Conservation (phyloP, 2,797 vertebrate species). For the Cichlasoma orientale region DNA sequence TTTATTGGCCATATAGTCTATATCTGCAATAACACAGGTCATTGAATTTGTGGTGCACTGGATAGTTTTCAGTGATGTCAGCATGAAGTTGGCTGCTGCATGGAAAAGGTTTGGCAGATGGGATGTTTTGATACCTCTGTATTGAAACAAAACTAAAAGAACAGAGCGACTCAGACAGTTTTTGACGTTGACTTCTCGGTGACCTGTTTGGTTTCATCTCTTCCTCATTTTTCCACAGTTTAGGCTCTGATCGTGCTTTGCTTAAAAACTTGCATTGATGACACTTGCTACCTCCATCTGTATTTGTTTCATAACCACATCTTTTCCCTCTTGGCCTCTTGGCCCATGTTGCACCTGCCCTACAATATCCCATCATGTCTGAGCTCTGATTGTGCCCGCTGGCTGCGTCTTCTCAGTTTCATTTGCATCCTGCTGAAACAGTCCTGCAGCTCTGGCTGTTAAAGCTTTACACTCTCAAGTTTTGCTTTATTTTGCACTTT, state of each 20-base stretch:
- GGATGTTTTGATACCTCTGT: conserved; percentile 7
- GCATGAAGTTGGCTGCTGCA: conserved; percentile 35
- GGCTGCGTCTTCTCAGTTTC: conserved; percentile 22
- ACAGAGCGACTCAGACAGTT: background rate
- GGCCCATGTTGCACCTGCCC: conserved; percentile 48
- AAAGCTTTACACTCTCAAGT: conserved; percentile 21
- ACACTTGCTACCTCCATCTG: conserved; percentile 17
- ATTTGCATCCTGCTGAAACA: conserved; percentile 40
- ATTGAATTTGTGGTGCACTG: conserved; percentile 52
- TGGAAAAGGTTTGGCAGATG: conserved; percentile 14
- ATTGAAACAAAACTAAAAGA: background rate
- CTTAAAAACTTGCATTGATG: conserved; percentile 9
- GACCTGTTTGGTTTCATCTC: background rate
- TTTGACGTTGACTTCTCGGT: background rate
- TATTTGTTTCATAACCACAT: conserved; percentile 41
- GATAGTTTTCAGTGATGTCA: conserved; percentile 53
- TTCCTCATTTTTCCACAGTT: conserved; percentile 20
- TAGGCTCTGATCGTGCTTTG: conserved; percentile 21
- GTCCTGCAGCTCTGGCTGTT: conserved; percentile 19
- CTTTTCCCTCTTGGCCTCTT: conserved; percentile 25
- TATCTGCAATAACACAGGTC: conserved; percentile 56
- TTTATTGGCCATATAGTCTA: conserved; percentile 64
- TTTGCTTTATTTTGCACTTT: conserved; percentile 30
- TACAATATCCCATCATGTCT: conserved; percentile 40
- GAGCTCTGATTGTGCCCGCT: conserved; percentile 29